Conservation (phyloP, 1,140 invertebrate species). For the Aphis craccivora region DNA sequence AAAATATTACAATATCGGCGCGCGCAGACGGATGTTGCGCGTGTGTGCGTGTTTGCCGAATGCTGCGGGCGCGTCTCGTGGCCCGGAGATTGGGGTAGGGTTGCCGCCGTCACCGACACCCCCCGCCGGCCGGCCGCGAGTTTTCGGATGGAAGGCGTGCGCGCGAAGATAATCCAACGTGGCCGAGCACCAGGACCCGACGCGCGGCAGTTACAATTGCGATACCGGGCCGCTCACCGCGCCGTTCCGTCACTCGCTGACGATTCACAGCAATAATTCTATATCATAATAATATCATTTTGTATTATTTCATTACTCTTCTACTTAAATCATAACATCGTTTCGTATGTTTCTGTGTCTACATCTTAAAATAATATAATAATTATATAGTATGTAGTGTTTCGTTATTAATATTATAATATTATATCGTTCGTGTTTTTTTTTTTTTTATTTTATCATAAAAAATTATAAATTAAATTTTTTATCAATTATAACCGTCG, state of each 20-base stretch:
- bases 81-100: slow-evolving; percentile 37
- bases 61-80: not conserved
- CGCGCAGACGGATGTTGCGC: not conserved
- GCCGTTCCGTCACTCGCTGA: not conserved
- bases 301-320: not conserved
- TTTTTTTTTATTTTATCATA: not conserved
- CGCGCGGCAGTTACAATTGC: slow-evolving; percentile 35
- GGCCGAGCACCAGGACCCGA: not conserved
- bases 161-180: slow-evolving; percentile 41
- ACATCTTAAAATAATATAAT: not conserved
- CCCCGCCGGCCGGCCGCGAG: not conserved
- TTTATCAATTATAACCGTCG: not conserved
- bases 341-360: not conserved
- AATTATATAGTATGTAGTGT: not conserved
- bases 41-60: not conserved
- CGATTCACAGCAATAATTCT: not conserved
- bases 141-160: slow-evolving; percentile 37
- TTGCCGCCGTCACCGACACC: not conserved
- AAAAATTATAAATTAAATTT: not conserved
- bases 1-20: not conserved
- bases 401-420: not conserved
- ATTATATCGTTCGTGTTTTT: not conserved
- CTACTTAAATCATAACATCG: not conserved
- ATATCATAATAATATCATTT: too few species aligned
- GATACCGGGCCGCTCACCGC: not conserved